Evolutionary conservation across 2,113 vertebrate species (phyloP).

Genomic region (Chaetodon trifascialis): DNA sequence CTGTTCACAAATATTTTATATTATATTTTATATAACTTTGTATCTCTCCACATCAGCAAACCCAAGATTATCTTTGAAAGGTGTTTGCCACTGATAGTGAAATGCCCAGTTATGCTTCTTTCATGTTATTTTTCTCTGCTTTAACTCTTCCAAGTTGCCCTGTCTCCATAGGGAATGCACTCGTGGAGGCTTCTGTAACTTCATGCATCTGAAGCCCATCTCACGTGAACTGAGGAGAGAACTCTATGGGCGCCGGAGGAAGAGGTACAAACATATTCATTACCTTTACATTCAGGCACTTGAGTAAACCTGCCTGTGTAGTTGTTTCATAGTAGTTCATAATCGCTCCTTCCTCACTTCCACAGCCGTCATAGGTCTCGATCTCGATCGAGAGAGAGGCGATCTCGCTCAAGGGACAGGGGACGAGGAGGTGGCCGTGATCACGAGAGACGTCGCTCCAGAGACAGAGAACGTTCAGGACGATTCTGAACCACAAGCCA

Average conservation of each 20-base stretch:
- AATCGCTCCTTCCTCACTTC: background rate
- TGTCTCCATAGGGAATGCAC: conserved; percentile 91
- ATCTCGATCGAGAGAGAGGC: conserved; percentile 92
- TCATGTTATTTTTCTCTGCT: background rate
- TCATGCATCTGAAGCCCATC: conserved; percentile 99
- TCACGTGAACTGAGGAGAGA: conserved; percentile 95
- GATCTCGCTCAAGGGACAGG: conserved; percentile 92
- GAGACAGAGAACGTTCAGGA: conserved; percentile 94
- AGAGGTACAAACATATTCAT: conserved; percentile 85
- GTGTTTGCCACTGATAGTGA: too few relatives aligned
- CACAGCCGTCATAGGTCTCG: conserved; percentile 89
- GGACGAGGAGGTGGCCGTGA: conserved; percentile 84
- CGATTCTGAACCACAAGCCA: conserved; percentile 91
- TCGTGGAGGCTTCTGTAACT: conserved; percentile 98
- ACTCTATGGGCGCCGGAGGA: conserved; percentile 94
- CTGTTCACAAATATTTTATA: too few relatives aligned
- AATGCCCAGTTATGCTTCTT: too few relatives aligned
- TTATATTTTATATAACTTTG: too few relatives aligned
- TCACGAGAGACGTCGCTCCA: conserved; percentile 93
- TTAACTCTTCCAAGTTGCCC: background rate
- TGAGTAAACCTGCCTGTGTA: background rate
- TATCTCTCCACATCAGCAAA: too few relatives aligned
- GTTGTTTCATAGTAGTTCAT: background rate
- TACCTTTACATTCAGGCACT: background rate
- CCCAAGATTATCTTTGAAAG: too few relatives aligned